Evolutionary conservation across 37 sponge, comb jelly and placozoan genomes (phyloP), one percentile per base, ranked within the genome.

Genomic region (Ianthella basta): DNA sequence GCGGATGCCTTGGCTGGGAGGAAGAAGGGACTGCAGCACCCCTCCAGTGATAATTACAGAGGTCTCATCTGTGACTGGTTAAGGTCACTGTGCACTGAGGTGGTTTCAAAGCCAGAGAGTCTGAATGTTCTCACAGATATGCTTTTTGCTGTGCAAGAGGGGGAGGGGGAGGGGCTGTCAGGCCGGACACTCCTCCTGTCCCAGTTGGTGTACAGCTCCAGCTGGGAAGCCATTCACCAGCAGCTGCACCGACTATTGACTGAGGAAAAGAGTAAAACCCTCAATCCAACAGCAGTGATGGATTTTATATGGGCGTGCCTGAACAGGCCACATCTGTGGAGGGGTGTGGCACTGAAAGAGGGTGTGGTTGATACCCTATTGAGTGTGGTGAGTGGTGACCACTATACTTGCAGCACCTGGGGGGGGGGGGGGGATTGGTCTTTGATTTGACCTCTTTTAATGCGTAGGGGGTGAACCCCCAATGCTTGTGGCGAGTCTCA

Each of bases 301-400:
- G 90, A 94, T 72, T 88, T 90, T 57, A 44, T 94, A 68, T 94
- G 91, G 94, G 94, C 94, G 14, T 88, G 94, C 79, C 70, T 90
- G 0, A 91, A 90, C 63, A 84, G 80, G 39, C 94, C 94, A 27
- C 53, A 60, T 50, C 84, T 94, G 32, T 94, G 94, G 94, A 88
- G 88, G 72, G 91, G 90, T 20, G 81, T 80, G 56, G 91, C 89
- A n/a, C 85, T 82, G 54, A 90, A 90, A 60, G 94, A 94, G 64
- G 91, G 89, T 27, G 67, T 94, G 56, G 88, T 87, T 27, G 83
- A 88, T 66, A 87, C 91, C 59, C 59, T 63, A 55, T 53, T 90
- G 40, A 86, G 88, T 56, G 38, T 90, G 67, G 91, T 94, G 36
- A 83, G 87, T 67, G 53, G 24, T 29, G n/a, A n/a, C n/a, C n/a